These are phyloP conservation scores for Campaea margaritaria DNA, from an alignment of 2,888 invertebrate genomes.

Conservation along the genomic window DNA sequence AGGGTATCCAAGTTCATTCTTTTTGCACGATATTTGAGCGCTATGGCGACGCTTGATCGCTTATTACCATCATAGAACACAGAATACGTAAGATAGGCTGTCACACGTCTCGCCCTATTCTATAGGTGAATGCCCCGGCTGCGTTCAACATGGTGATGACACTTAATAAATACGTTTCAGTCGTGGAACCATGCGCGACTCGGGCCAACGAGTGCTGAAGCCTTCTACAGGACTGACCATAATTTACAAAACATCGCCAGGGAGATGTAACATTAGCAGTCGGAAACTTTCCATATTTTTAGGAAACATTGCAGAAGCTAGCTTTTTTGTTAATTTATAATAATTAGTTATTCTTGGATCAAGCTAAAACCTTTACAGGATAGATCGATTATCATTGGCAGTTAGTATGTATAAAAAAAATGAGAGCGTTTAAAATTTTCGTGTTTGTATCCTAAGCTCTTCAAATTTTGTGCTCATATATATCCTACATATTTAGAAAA, in stretches of 20 bases:
- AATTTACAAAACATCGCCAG: constrained; percentile 9
- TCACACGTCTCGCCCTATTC: constrained; percentile 12
- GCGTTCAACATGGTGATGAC: constrained; percentile 19
- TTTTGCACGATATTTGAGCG: too few species aligned
- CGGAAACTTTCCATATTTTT: constrained; percentile 13
- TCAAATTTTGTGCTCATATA: background rate
- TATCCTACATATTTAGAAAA: background rate
- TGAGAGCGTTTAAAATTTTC: background rate
- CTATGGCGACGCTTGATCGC: too few species aligned
- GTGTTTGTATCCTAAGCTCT: background rate
- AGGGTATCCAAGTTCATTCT: too few species aligned
- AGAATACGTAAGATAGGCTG: constrained; percentile 4
- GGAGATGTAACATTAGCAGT: background rate
- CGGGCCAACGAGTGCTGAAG: constrained; percentile 48
- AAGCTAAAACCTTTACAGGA: too few species aligned
- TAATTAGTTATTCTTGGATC: background rate
- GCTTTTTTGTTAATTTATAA: background rate
- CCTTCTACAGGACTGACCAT: constrained; percentile 25
- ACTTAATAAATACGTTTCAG: constrained; percentile 31
- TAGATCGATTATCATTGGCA: too few species aligned
- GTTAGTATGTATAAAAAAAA: too few species aligned
- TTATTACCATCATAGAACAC: background rate
- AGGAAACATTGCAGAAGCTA: constrained; percentile 31
- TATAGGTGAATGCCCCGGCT: constrained; percentile 14
- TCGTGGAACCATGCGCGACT: constrained; percentile 44